A percentile compares a stretch with the other conserved stretches of the same genome.
phyloP scores from a whole-genome alignment of 2,113 vertebrate species.

The Mastomys coucha region DNA sequence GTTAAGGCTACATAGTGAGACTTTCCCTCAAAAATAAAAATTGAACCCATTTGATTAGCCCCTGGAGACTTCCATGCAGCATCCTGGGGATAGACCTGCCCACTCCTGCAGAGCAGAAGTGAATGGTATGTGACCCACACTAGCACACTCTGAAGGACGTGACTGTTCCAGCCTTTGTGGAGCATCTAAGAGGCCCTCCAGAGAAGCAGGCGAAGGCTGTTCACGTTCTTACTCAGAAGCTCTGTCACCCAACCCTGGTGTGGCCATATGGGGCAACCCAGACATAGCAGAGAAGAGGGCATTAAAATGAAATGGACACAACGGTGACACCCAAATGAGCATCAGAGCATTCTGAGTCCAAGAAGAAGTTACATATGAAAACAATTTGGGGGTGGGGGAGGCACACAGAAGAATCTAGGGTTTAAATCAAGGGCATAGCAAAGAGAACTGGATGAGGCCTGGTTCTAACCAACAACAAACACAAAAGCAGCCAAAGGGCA shows the following conservation, averaged over 20 bases:
- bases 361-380: background rate
- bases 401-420: background rate
- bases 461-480: background rate
- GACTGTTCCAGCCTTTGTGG: rapidly evolving
- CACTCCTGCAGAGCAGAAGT: background rate
- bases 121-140: rapidly evolving
- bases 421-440: background rate
- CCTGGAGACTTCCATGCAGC: rapidly evolving
- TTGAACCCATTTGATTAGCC: background rate
- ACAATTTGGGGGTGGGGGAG: background rate
- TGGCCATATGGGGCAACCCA: background rate
- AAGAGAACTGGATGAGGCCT: background rate
- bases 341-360: background rate
- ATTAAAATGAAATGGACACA: background rate
- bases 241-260: background rate
- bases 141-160: rapidly evolving
- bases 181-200: background rate
- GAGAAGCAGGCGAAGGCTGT: background rate
- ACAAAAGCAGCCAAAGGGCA: background rate
- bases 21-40: background rate
- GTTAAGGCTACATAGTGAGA: background rate
- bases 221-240: background rate
- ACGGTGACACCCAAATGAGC: background rate
- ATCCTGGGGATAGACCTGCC: background rate
- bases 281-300: background rate